These are phyloP conservation scores for Pterobdella sp. DNA, from an alignment of 2,888 invertebrate genomes.

Conservation along the genomic window DNA sequence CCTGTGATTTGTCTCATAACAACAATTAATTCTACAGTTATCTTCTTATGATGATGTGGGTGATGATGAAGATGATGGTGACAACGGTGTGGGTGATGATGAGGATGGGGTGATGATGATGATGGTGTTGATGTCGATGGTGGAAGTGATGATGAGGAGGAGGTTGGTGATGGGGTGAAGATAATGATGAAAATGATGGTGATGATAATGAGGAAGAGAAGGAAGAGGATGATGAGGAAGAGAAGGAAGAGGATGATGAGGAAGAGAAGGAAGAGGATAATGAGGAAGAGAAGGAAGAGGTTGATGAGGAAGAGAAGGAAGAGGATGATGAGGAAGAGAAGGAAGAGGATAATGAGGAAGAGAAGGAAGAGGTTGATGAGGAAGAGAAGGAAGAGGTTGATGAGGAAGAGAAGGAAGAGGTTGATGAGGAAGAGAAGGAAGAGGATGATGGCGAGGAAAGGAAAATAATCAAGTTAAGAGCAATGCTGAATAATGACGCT, in stretches of 20 bases:
- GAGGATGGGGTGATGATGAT: neutral
- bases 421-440: neutral
- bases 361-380: neutral
- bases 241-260: neutral
- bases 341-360: neutral
- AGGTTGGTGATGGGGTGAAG: neutral
- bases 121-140: neutral
- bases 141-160: neutral
- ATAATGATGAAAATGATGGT: neutral
- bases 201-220: neutral
- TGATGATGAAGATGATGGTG: neutral
- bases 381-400: neutral
- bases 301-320: neutral
- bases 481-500: no score
- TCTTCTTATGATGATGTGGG: no score
- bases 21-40: no score
- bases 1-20: no score
- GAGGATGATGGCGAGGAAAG: neutral
- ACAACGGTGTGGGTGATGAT: neutral
- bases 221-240: neutral
- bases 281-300: neutral
- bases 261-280: neutral
- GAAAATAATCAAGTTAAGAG: no score
- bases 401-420: neutral
- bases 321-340: neutral